Evolutionary conservation across 2,888 invertebrate genomes (phyloP).

Genomic region (Sinelater perroti): DNA sequence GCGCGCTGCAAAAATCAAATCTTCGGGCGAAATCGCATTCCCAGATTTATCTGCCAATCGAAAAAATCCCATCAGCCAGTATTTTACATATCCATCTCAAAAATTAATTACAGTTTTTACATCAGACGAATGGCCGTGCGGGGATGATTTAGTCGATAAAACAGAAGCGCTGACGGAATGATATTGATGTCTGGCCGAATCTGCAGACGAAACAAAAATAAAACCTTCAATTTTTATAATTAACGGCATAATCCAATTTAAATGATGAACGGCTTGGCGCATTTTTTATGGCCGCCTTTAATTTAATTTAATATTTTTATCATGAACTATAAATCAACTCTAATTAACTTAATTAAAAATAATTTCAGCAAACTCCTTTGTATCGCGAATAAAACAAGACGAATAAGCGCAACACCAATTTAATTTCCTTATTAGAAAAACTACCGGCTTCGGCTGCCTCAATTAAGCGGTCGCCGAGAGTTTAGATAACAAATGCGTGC

Average conservation of each 20-base stretch:
- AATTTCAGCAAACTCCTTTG: slow-evolving; percentile 55
- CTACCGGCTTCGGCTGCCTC: slow-evolving; percentile 6
- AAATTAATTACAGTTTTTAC: slow-evolving; percentile 59
- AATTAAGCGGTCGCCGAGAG: slow-evolving; percentile 1
- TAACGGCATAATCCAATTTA: slow-evolving; percentile 55
- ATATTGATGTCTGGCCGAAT: slow-evolving; percentile 50
- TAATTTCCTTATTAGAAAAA: slow-evolving; percentile 51
- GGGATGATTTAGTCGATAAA: slow-evolving; percentile 46
- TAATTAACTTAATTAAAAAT: slow-evolving; percentile 57
- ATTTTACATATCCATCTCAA: slow-evolving; percentile 60
- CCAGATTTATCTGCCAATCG: slow-evolving; percentile 58
- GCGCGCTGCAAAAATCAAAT: slow-evolving; percentile 39
- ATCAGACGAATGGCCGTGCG: slow-evolving; percentile 47
- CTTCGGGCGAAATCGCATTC: slow-evolving; percentile 56
- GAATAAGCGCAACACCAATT: slow-evolving; percentile 55
- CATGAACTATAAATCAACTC: slow-evolving; percentile 49
- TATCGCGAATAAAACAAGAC: slow-evolving; percentile 39
- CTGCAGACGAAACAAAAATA: slow-evolving; percentile 44
- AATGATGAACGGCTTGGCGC: slow-evolving; percentile 52
- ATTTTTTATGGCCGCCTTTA: slow-evolving; percentile 59
- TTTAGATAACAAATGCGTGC: too few species aligned
- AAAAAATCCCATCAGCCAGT: slow-evolving; percentile 55
- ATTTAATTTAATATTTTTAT: slow-evolving; percentile 61
- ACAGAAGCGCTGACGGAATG: slow-evolving; percentile 42
- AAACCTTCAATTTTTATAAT: slow-evolving; percentile 54